These are phyloP conservation scores for Meta bourneti DNA, from an alignment of 2,888 invertebrate genomes.

Conservation along the genomic window DNA sequence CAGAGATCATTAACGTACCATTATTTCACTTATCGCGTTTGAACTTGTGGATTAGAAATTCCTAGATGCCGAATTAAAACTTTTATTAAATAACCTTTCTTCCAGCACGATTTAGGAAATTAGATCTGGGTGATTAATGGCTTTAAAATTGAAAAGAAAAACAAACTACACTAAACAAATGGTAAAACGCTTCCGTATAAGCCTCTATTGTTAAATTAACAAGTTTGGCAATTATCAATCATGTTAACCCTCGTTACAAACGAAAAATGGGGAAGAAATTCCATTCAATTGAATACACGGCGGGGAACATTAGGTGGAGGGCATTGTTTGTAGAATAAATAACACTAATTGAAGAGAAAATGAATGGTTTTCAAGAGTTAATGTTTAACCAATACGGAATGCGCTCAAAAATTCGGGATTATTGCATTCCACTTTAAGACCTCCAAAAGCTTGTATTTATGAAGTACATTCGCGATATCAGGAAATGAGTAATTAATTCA, in stretches of 20 bases:
- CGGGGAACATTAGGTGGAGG: neutral
- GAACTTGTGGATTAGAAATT: too few species aligned
- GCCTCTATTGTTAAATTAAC: neutral
- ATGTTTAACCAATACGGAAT: neutral
- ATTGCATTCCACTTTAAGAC: neutral
- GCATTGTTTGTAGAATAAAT: neutral
- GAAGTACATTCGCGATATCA: too few species aligned
- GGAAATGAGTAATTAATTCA: too few species aligned
- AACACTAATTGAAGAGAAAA: neutral
- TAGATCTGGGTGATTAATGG: neutral
- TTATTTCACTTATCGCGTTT: too few species aligned
- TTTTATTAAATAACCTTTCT: too few species aligned
- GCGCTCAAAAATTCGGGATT: neutral
- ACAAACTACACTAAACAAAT: neutral
- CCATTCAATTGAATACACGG: neutral
- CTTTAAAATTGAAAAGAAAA: neutral
- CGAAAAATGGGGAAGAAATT: neutral
- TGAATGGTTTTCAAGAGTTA: neutral
- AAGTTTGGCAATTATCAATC: neutral
- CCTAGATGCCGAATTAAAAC: too few species aligned
- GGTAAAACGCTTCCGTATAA: neutral
- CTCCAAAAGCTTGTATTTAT: too few species aligned
- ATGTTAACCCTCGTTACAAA: neutral
- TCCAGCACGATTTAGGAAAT: too few species aligned
- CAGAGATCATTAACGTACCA: too few species aligned